phyloP scores from a whole-genome alignment of 53 echinoderm and acorn worm genomes.

The Astropecten irregularis region DNA sequence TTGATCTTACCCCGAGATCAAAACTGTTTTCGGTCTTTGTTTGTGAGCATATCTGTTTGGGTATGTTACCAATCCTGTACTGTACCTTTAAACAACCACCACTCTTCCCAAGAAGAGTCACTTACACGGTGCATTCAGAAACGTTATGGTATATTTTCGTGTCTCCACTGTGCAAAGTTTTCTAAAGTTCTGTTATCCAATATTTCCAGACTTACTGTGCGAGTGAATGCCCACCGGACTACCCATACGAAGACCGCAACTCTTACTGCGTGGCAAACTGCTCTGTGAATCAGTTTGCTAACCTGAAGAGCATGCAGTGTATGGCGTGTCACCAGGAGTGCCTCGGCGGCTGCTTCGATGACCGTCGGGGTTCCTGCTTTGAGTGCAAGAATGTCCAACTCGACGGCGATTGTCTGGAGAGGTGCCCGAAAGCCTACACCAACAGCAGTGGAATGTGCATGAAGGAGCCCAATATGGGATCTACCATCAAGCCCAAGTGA shows the following conservation, averaged over 20 bases:
- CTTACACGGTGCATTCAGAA: no score
- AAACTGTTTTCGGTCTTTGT: no score
- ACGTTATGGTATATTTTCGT: no score
- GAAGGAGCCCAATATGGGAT: not conserved
- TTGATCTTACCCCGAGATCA: no score
- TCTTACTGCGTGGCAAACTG: conserved; percentile 67
- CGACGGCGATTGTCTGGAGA: conserved; percentile 48
- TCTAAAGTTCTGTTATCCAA: no score
- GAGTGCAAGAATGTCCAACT: conserved; percentile 66
- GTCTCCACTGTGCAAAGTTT: no score
- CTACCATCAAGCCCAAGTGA: not conserved
- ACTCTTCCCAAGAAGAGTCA: no score
- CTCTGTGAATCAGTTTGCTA: conserved; percentile 49
- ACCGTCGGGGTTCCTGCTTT: conserved; percentile 65
- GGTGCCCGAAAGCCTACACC: conserved; percentile 37
- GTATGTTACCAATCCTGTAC: no score
- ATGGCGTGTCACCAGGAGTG: conserved; percentile 74
- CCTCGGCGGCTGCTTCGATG: conserved; percentile 77
- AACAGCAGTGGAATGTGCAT: conserved; percentile 66
- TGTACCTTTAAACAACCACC: no score
- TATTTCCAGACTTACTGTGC: conserved; percentile 80
- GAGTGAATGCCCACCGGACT: conserved; percentile 59
- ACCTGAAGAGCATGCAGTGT: conserved; percentile 46
- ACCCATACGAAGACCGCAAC: conserved; percentile 43
- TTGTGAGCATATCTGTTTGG: no score